phyloP scores from a whole-genome alignment of 2,888 invertebrate genomes.

The Heliconius sara region DNA sequence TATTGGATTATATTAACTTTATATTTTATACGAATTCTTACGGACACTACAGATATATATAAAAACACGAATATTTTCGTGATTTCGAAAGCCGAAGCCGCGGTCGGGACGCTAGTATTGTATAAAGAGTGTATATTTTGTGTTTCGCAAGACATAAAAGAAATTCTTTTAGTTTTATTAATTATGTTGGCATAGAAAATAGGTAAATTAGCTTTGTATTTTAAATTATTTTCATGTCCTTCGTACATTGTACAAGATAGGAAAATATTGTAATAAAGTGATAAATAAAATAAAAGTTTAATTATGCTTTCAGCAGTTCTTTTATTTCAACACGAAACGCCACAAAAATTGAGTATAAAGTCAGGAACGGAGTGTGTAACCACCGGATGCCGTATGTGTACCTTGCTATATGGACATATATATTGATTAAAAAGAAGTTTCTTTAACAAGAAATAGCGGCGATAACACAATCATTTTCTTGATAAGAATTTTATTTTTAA shows the following conservation, averaged over 20 bases:
- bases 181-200: background rate
- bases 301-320: too few species aligned
- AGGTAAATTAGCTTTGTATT: background rate
- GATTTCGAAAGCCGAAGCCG: too few species aligned
- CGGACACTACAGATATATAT: too few species aligned
- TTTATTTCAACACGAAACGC: too few species aligned
- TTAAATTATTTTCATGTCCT: background rate
- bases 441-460: too few species aligned
- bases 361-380: background rate
- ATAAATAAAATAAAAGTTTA: background rate
- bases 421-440: too few species aligned
- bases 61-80: too few species aligned
- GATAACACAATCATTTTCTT: background rate
- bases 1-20: too few species aligned
- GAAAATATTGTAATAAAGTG: background rate
- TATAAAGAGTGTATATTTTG: background rate
- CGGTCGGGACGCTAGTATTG: too few species aligned
- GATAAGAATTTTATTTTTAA: background rate
- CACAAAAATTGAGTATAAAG: too few species aligned
- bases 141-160: background rate
- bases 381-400: background rate
- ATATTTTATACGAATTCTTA: too few species aligned
- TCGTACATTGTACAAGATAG: background rate
- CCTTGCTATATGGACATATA: background rate
- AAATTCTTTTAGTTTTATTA: background rate